A percentile compares a stretch with the other conserved stretches of the same genome.
Conservation (phyloP, 2,113 vertebrate genomes). For the Lamprotornis superbus region DNA sequence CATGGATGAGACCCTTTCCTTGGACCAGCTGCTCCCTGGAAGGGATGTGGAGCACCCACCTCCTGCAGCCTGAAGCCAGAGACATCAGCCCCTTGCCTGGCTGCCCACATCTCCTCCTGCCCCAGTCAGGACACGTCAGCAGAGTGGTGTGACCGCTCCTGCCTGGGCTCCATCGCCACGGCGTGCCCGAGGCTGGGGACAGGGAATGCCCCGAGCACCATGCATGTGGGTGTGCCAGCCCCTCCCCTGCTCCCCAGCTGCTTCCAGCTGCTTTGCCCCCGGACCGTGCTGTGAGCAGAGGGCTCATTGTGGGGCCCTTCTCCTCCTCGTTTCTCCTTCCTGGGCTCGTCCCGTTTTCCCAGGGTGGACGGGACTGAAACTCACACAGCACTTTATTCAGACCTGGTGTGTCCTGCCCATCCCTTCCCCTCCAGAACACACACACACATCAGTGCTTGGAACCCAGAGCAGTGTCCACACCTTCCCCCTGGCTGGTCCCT, state of each 20-base stretch:
- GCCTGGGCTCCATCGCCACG: background rate
- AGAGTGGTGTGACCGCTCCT: rapidly evolving
- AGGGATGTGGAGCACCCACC: background rate
- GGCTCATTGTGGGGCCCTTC: background rate
- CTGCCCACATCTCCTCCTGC: background rate
- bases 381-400: background rate
- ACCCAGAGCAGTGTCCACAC: background rate
- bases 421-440: background rate
- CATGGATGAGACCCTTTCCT: background rate
- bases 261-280: background rate
- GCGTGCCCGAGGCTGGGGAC: rapidly evolving
- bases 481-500: background rate
- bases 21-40: background rate
- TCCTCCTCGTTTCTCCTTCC: background rate
- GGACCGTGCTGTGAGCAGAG: background rate
- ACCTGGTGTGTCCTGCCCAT: background rate
- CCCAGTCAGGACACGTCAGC: background rate
- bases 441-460: background rate
- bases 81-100: background rate
- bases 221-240: background rate
- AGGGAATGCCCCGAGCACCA: background rate
- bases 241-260: background rate
- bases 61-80: background rate
- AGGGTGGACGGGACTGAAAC: background rate
- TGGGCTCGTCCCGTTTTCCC: background rate